Percentiles rank a stretch among this genome's conserved stretches.
These are phyloP conservation scores for Chelonus formosanus DNA, from an alignment of 2,888 invertebrate genomes.

Conservation along the genomic window DNA sequence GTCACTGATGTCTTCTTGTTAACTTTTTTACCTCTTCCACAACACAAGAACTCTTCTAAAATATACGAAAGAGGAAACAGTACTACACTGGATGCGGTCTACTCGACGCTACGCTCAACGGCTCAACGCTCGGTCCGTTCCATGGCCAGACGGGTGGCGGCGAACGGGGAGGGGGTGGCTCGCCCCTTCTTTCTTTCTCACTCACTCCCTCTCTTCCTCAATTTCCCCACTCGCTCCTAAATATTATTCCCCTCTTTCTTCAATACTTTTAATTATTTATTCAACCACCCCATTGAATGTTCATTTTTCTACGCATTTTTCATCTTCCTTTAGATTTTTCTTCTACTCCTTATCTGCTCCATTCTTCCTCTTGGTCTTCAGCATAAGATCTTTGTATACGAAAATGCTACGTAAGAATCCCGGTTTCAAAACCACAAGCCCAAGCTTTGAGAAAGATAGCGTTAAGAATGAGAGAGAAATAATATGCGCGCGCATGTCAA, in stretches of 20 bases:
- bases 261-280: background rate
- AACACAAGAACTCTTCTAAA: constrained; percentile 5
- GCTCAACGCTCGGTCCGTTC: constrained; percentile 60
- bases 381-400: background rate
- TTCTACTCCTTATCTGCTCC: background rate
- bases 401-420: background rate
- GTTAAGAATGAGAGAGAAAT: background rate
- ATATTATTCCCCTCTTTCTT: constrained; percentile 20
- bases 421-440: constrained; percentile 1
- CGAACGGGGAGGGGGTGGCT: constrained; percentile 46
- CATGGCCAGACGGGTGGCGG: constrained; percentile 52
- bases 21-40: background rate
- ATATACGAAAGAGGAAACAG: constrained; percentile 36
- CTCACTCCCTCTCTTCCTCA: constrained; percentile 51
- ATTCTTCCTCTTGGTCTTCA: background rate
- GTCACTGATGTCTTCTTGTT: constrained; percentile 18
- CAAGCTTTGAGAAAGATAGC: too few relatives aligned
- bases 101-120: constrained; percentile 64
- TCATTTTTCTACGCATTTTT: too few relatives aligned
- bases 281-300: too few relatives aligned
- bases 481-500: constrained; percentile 7
- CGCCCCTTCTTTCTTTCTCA: constrained; percentile 53
- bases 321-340: too few relatives aligned
- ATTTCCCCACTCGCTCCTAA: constrained; percentile 31
- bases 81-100: constrained; percentile 53